Base-by-base conservation (phyloP, 2,113 vertebrate genomes). In the Chunga burmeisteri region DNA sequence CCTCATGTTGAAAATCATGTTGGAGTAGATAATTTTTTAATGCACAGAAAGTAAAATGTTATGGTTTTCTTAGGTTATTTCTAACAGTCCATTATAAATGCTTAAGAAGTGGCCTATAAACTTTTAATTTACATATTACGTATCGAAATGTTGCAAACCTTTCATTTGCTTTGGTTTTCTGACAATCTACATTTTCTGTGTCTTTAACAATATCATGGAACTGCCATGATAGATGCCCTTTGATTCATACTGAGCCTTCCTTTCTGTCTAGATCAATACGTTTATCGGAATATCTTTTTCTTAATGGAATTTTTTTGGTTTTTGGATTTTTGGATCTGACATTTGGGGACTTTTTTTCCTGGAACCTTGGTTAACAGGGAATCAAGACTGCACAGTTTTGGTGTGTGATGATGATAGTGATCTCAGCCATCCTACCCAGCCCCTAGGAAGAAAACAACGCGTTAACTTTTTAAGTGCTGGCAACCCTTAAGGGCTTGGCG, bases 401-500 rank as follows among this genome's bases (percentile, higher is more conserved):
- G 22, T 65, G 66, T 42, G 16, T 62, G 46, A 53, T 58, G n/a
- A 71, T 50, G 53, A 26, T 18, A 78, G 72, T 55, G 50, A 56
- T 32, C 19, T 71, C 29, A 61, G 62, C 32, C 67, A 30, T 67
- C 40, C 88, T 72, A 34, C 20, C 10, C 5, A 80, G 46, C 4
- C 30, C 27, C 13, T 19, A 40, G n/a, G 25, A 92, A 68, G 34
- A 62, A 81, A 86, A 29, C 9, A 91, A 67, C 19, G 18, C 23
- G 71, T 90, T 93, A 96, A 95, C 90, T 84, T 98, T 95, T 95
- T 71, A 96, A 90, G 82, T 86, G 66, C 81, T 96, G 96, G 79
- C 86, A 90, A 55, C 74, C 66, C 78, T 79, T 86, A 83, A 74
- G 74, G 56, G 32, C 38, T 94, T 94, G 56, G 50, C 44, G 30